Base-by-base conservation (phyloP, 2,113 vertebrate species). In the Galbula dea region DNA sequence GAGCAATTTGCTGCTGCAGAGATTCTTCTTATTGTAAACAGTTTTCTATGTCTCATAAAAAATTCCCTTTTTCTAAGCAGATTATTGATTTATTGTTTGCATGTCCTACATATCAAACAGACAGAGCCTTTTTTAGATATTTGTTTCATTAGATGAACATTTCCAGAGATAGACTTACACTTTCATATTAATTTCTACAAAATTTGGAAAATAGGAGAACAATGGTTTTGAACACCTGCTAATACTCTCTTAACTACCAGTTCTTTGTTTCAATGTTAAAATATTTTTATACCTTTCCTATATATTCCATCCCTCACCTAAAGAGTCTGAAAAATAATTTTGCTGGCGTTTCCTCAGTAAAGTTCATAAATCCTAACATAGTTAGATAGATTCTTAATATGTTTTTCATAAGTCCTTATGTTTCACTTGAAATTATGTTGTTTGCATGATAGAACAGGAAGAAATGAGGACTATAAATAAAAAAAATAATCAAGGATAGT, bases 211-310 rank as follows among this genome's bases (percentile, higher is more conserved):
- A 76, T 19, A 61, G 2, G 9, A 15, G 15, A 86, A 26, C 41
- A 0, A 9, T 32, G 5, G 4, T 83, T 75, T 52, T 55, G 7
- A 59, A 26, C 11, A 55, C 51, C 0, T 1, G 6, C 34, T 73
- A 74, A 30, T 37, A 34, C 1, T 10, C 2, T 1, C 0, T 36
- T 48, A 75, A 27, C 5, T n/a, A 59, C 5, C 61, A 3, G 10
- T 41, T 34, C 0, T 45, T 71, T 71, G 12, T 22, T 5, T 55
- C 3, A n/a, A n/a, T n/a, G n/a, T 46, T 36, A 75, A 69, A 83
- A 57, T 79, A 43, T 52, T 79, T 67, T 91, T 82, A 8, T 7
- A 20, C 1, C 39, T 78, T 67, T 78, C 12, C 16, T 36, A 55
- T 37, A 5, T 39, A 58, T n/a, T n/a, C n/a, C n/a, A n/a, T n/a